These are phyloP conservation scores for Hystrix cristata DNA, from an alignment of 2,113 vertebrate genomes.

Conservation along the genomic window DNA sequence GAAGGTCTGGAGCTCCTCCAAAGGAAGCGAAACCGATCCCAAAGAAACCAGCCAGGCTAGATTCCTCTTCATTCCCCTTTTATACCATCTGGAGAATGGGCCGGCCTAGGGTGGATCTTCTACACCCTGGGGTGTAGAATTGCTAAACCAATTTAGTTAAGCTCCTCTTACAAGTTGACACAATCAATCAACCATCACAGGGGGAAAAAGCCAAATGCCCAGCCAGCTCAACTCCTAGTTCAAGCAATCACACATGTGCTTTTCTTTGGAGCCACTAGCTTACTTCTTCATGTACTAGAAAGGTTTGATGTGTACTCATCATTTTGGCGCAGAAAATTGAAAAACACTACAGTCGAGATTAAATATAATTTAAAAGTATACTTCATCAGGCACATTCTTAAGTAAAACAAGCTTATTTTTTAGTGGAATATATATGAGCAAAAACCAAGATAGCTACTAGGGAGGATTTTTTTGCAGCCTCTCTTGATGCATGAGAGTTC, in stretches of 20 bases:
- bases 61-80: too few relatives aligned
- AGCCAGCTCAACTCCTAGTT: background rate
- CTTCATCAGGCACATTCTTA: background rate
- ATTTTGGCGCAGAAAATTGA: background rate
- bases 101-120: too few relatives aligned
- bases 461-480: background rate
- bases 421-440: background rate
- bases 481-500: rapidly evolving
- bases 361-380: background rate
- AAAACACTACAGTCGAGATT: background rate
- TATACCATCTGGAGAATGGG: too few relatives aligned
- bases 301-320: background rate
- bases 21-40: too few relatives aligned
- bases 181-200: too few relatives aligned
- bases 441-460: background rate
- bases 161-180: too few relatives aligned
- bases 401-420: background rate
- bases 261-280: background rate
- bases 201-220: background rate
- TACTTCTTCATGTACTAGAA: background rate
- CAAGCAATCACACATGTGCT: background rate
- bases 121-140: too few relatives aligned
- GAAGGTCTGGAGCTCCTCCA: too few relatives aligned
- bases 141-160: too few relatives aligned
- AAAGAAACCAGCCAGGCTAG: too few relatives aligned